Base-by-base conservation (phyloP, 2,113 vertebrate species). In the Otocyon megalotis region DNA sequence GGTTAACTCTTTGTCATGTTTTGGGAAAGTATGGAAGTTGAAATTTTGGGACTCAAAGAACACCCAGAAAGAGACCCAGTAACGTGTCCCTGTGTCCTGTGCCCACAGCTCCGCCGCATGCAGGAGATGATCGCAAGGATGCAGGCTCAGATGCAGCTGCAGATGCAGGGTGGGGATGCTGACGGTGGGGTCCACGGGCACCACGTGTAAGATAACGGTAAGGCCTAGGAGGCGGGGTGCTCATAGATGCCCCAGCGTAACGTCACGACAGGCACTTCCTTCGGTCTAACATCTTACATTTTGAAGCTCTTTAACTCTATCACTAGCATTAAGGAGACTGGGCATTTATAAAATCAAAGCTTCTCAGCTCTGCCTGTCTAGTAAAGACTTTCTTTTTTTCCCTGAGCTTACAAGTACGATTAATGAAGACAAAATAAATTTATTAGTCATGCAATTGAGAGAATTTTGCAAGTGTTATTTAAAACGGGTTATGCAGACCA, bases 111-210 rank as follows among this genome's bases (percentile, higher is more conserved):
- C 93, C 99, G 99, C 71, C 99, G 99, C 88, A 99, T 99, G 99
- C 99, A 99, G 96, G 99, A 99, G 98, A 99, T 99, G 99, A 99
- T 99, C 11, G 99, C 99, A 0, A 99, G 99, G 93, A 99, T 99
- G 99, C 99, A 99, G 98, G 99, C 99, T 0, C 99, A 99, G 98
- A 99, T 99, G 99, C 99, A 99, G 98, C 98, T 99, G 98, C 99
- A 99, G 93, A 98, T 98, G 97, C 99, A 99, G 84, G 98, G 97
- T 12, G 99, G 99, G 50, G 99, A 99, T 0, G 99, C 98, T 1
- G 99, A 99, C 1, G 30, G 95, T 10, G 93, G 67, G 1, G 88
- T 94, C 7, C 98, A 99, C 0, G 98, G 98, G 30, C 98, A 98
- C 30, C 98, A 98, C 0, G 99, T 99, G 93, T 98, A 98, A 98